Evolutionary conservation across 2,113 vertebrate species (phyloP).

Genomic region (Trogon surrucura): DNA sequence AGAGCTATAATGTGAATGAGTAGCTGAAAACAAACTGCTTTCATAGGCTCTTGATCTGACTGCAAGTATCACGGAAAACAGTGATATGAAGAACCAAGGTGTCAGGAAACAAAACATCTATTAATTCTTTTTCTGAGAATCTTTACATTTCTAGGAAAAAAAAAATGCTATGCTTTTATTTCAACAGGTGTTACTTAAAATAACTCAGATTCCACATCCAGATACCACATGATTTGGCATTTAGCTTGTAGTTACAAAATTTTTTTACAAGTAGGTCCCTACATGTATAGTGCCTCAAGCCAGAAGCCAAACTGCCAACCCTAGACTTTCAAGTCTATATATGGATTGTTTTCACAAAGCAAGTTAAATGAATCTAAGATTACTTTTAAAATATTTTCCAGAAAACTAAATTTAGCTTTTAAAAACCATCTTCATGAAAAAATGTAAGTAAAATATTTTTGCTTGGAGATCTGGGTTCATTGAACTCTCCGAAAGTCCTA

Average conservation of each 20-base stretch:
- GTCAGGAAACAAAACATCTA: neutral
- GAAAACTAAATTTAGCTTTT: neutral
- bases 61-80: neutral
- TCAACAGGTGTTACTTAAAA: neutral
- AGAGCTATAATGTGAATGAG: neutral
- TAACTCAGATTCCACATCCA: neutral
- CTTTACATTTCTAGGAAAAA: neutral
- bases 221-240: neutral
- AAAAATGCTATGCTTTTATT: neutral
- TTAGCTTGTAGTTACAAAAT: neutral
- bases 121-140: neutral
- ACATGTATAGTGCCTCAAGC: neutral
- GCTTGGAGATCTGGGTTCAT: slow-evolving; percentile 2
- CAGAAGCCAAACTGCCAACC: neutral
- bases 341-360: slow-evolving; percentile 1
- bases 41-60: neutral
- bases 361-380: neutral
- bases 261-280: neutral
- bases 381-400: slow-evolving; percentile 10
- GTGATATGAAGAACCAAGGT: neutral
- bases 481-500: slow-evolving; percentile 29
- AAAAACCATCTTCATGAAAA: neutral
- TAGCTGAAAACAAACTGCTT: neutral
- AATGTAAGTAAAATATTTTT: slow-evolving; percentile 5
- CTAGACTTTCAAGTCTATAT: neutral